Conservation (phyloP, 2,113 vertebrate species). For the Puffinus mauretanicus region DNA sequence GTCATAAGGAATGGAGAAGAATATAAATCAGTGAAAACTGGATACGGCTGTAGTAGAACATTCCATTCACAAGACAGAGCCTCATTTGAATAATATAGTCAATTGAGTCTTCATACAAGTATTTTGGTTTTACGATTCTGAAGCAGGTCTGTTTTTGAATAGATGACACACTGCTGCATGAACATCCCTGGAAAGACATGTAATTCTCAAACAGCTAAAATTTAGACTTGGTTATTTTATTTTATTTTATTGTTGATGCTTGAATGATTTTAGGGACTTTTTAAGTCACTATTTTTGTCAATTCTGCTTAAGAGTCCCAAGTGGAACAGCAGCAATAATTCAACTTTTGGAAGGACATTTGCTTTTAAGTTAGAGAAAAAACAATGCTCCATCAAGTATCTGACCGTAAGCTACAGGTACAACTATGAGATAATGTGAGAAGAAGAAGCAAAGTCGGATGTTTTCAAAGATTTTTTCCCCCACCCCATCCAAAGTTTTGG, state of each 20-base stretch:
- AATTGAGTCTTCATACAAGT: background rate
- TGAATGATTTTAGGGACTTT: background rate
- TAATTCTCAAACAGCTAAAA: background rate
- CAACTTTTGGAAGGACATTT: background rate
- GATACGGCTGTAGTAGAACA: background rate
- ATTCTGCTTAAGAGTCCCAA: background rate
- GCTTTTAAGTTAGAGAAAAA: background rate
- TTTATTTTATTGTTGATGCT: background rate
- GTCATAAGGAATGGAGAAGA: constrained; percentile 5
- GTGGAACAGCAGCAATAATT: background rate
- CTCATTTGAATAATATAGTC: background rate
- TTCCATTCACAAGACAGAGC: constrained; percentile 13
- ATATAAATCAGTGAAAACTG: background rate
- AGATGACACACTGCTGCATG: background rate
- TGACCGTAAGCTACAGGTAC: background rate
- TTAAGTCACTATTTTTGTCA: background rate
- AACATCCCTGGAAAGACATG: background rate
- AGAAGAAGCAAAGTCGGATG: background rate
- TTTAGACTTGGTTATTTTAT: background rate
- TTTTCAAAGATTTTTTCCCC: constrained; percentile 17
- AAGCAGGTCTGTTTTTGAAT: background rate
- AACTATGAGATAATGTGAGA: background rate
- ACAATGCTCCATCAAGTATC: background rate
- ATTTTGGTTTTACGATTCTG: background rate
- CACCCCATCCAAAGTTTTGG: constrained; percentile 44